Conservation (phyloP, 2,888 invertebrate genomes). For the Chrysotoxum bicinctum region DNA sequence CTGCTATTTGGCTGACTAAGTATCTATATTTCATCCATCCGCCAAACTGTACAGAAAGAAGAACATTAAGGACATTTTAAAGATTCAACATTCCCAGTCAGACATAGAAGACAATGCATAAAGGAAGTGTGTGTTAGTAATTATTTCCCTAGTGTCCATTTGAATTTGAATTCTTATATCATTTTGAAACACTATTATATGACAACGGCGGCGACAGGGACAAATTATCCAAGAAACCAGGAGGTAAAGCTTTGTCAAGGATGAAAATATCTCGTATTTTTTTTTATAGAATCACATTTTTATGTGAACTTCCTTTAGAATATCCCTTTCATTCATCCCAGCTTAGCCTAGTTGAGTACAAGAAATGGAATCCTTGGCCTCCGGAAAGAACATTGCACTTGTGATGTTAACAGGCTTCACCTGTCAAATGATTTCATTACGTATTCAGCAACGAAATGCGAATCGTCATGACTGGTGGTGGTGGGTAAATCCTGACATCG, state of each 20-base stretch:
- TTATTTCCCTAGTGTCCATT: conserved; percentile 66
- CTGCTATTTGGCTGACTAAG: background rate
- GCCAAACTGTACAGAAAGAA: background rate
- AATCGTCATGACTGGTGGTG: conserved; percentile 47
- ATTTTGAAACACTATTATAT: background rate
- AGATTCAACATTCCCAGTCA: conserved; percentile 33
- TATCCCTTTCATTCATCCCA: conserved; percentile 12
- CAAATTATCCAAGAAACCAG: conserved; percentile 12
- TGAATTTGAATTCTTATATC: conserved; percentile 45
- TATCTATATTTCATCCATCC: background rate
- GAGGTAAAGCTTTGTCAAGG: conserved; percentile 43
- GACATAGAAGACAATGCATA: conserved; percentile 23
- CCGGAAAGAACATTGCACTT: conserved; percentile 43
- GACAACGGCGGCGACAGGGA: background rate
- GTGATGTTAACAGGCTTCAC: conserved; percentile 33
- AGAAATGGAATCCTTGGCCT: conserved; percentile 22
- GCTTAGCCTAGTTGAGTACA: conserved; percentile 42
- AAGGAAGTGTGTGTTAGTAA: conserved; percentile 66
- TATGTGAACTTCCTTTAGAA: background rate
- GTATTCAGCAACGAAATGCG: conserved; percentile 56
- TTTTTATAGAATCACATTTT: conserved; percentile 24
- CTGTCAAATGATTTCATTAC: conserved; percentile 67
- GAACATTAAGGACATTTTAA: conserved; percentile 7
- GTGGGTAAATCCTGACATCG: background rate
- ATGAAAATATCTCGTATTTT: conserved; percentile 30